Base-by-base conservation (phyloP, 2,797 vertebrate species). In the Percopsis omiscomaycus region DNA sequence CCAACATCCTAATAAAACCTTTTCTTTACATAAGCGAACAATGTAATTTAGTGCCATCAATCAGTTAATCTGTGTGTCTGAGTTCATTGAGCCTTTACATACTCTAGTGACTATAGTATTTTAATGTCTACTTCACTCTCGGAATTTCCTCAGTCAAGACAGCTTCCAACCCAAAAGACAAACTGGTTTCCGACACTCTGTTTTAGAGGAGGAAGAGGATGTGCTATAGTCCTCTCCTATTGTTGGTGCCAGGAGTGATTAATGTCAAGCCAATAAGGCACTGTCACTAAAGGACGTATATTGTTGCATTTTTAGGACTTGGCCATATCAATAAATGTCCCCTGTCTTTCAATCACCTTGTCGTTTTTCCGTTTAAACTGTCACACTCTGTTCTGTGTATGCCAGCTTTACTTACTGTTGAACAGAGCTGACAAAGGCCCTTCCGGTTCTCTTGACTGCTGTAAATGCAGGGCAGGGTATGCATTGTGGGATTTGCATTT, bases 301-400 rank as follows among this genome's bases (percentile, higher is more conserved):
- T 80, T 63, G 78, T 79, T 84, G 71, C 77, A 75, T 72, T 80
- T 80, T 89, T 88, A 86, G 89, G 89, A 71, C 86, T 86, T 50
- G 74, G 82, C 82, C 78, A 78, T 89, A 89, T 89, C 85, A 89
- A 89, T 88, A 91, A 83, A 87, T 82, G 87, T 82, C 85, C 80
- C 60, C 55, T 76, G 83, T 85, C 84, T 86, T 85, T 84, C 78
- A 77, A 66, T 82, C 47, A 46, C 78, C 59, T 63, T 50, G 59
- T 83, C 74, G 82, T 78, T 79, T 86, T 74, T 69, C 75, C 81
- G 76, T 79, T 84, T 75, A 81, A 82, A 84, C 82, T 72, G 67
- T 77, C 79, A 80, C 63, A 61, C 83, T 13, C 29, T 30, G 66
- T 27, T 79, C 77, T 79, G 74, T 16, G 63, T 85, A 84, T 84